A percentile compares a stretch with the other conserved stretches of the same genome.
These are phyloP conservation scores for Mustela lutreola DNA, from an alignment of 2,113 vertebrate species.

Conservation along the genomic window DNA sequence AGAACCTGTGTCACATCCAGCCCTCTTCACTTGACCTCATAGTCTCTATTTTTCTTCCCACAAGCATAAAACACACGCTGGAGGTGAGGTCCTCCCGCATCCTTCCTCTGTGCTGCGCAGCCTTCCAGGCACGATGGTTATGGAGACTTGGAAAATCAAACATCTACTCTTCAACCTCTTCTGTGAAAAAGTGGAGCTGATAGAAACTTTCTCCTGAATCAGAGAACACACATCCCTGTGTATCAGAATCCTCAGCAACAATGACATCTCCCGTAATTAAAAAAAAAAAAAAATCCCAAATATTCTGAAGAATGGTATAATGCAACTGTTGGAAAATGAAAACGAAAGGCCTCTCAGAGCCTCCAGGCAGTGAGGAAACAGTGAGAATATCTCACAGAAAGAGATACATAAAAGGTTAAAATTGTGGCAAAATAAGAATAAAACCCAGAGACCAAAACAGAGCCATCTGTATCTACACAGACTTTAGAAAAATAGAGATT, in stretches of 20 bases:
- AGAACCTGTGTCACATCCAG: neutral
- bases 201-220: neutral
- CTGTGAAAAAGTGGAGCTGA: neutral
- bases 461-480: conserved; percentile 85
- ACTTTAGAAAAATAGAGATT: conserved; percentile 86
- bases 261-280: neutral
- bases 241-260: neutral
- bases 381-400: conserved; percentile 78
- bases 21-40: neutral
- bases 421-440: conserved; percentile 84
- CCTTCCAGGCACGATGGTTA: neutral
- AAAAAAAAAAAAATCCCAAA: neutral
- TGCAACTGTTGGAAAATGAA: conserved; percentile 26
- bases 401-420: conserved; percentile 84
- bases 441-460: conserved; percentile 85
- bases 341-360: conserved; percentile 51
- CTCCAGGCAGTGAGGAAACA: conserved; percentile 67
- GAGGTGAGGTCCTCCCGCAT: neutral
- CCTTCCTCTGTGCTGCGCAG: neutral
- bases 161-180: neutral
- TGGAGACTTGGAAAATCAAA: conserved; percentile 48
- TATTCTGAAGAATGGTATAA: conserved; percentile 10
- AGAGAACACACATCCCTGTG: neutral
- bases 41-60: neutral
- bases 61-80: neutral